Percentiles rank a stretch among this genome's conserved stretches.
Evolutionary conservation across 2,888 invertebrate genomes (phyloP).

Genomic region (Stenodema calcarata): DNA sequence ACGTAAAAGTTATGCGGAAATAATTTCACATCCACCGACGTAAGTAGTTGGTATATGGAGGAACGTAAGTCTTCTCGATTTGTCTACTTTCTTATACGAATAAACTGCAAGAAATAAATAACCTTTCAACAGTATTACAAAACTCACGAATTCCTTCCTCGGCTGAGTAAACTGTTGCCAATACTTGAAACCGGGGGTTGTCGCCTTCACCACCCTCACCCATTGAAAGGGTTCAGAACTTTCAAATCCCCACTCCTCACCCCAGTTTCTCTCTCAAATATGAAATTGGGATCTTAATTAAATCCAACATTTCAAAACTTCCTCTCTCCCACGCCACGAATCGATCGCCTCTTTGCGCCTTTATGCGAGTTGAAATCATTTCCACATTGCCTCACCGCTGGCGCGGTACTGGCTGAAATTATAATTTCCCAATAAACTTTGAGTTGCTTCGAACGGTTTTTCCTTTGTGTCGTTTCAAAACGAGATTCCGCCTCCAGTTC

Average conservation of each 20-base stretch:
- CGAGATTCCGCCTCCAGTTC: neutral
- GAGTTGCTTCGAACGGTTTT: neutral
- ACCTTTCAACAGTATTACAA: too few species aligned
- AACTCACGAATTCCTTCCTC: neutral
- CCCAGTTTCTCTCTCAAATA: neutral
- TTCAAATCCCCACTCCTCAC: neutral
- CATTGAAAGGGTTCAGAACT: neutral
- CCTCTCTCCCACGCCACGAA: neutral
- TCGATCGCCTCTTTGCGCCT: neutral
- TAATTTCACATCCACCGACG: too few species aligned
- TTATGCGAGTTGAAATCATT: neutral
- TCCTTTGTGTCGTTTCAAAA: neutral
- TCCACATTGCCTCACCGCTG: neutral
- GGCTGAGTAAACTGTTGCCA: neutral
- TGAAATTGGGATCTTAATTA: neutral
- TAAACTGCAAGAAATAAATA: too few species aligned
- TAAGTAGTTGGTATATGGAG: too few species aligned
- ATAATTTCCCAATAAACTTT: neutral
- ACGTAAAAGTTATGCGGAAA: too few species aligned
- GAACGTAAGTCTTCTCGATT: too few species aligned
- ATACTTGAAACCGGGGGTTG: neutral
- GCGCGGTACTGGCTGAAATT: neutral
- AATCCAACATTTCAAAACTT: neutral
- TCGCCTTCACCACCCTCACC: neutral
- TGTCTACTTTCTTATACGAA: too few species aligned